phyloP scores from a whole-genome alignment of 2,113 vertebrate species.

The Cebus imitator region DNA sequence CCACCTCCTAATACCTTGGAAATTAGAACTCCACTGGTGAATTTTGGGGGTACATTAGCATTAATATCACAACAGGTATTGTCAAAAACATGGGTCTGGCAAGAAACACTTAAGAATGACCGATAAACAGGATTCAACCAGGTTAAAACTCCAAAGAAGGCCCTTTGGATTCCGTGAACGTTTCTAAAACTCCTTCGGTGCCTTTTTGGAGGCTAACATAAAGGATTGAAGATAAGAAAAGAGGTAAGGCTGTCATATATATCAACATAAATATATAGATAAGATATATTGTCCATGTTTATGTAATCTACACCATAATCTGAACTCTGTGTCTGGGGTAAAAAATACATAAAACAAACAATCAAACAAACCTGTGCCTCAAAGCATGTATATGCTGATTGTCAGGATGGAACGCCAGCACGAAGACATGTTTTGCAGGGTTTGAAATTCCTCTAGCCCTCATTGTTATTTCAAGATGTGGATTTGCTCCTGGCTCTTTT shows the following conservation, averaged over 20 bases:
- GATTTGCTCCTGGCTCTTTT: background rate
- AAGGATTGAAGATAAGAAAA: background rate
- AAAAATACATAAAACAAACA: background rate
- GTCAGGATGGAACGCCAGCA: accelerated
- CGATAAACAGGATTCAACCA: no score
- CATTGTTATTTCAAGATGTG: background rate
- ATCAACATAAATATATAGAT: background rate
- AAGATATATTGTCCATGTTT: accelerated
- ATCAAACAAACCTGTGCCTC: background rate
- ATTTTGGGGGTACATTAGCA: no score
- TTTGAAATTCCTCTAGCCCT: background rate
- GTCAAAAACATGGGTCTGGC: background rate
- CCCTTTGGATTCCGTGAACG: background rate
- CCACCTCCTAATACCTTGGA: background rate
- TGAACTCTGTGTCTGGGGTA: background rate
- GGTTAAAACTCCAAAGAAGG: accelerated
- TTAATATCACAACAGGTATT: background rate
- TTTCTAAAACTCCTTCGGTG: accelerated
- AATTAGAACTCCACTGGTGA: background rate
- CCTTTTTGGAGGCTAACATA: background rate
- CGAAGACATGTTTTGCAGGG: accelerated
- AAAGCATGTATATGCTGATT: accelerated
- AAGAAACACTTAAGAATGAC: background rate
- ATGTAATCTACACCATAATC: accelerated
- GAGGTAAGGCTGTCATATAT: background rate